A percentile compares a stretch with the other conserved stretches of the same genome.
These are phyloP conservation scores for Desmophyllum pertusum DNA, from an alignment of 92 coral and sea anemone genomes.

Conservation along the genomic window DNA sequence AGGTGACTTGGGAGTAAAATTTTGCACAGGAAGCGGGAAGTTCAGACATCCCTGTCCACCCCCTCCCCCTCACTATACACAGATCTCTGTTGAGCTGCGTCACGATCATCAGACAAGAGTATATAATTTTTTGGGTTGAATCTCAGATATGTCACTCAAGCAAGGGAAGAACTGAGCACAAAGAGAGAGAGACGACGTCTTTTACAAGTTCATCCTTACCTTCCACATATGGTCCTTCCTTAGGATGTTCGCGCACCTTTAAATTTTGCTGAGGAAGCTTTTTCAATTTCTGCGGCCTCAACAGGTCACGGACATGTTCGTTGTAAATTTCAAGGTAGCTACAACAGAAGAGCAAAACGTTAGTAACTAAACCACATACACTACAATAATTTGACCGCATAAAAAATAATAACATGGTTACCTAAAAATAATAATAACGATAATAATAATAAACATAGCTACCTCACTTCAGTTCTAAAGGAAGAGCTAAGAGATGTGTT, in stretches of 20 bases:
- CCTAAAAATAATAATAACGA: conserved; percentile 18
- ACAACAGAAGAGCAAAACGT: not conserved
- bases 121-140: no score
- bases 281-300: conserved; percentile 77
- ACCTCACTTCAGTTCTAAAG: conserved; percentile 97
- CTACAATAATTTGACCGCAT: not conserved
- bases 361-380: not conserved
- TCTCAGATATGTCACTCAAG: no score
- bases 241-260: conserved; percentile 96
- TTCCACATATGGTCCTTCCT: conserved; percentile 96
- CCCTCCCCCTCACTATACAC: no score
- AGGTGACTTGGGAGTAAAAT: no score
- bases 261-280: conserved; percentile 82
- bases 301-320: conserved; percentile 90
- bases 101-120: no score
- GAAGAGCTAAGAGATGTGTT: conserved; percentile 83
- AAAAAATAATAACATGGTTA: not conserved
- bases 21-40: no score
- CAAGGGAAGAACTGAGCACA: no score
- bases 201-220: conserved; percentile 38
- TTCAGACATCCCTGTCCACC: no score
- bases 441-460: not conserved
- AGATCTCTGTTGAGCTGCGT: no score
- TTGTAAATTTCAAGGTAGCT: conserved; percentile 97
- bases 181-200: no score